Evolutionary conservation across 2,113 vertebrate species (phyloP).

Genomic region (Delphinapterus leucas): DNA sequence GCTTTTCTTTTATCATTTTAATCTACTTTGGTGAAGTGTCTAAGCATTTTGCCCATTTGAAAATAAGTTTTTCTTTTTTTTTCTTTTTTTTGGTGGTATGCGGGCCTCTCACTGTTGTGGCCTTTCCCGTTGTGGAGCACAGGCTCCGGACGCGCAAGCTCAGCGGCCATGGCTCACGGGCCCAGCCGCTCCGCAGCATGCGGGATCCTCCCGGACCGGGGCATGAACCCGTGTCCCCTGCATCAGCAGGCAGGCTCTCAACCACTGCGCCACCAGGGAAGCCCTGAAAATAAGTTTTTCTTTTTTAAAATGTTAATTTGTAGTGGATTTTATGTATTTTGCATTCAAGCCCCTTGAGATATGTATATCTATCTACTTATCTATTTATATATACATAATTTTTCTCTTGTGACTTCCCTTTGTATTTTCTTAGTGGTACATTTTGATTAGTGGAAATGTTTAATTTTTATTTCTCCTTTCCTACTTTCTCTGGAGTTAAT

Average conservation of each 20-base stretch:
- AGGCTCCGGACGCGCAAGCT: too few relatives aligned
- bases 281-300: neutral
- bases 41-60: neutral
- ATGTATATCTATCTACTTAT: neutral
- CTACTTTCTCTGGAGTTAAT: neutral
- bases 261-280: too few relatives aligned
- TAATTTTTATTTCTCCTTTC: neutral
- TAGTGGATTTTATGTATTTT: neutral
- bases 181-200: too few relatives aligned
- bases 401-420: neutral
- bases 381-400: neutral
- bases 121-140: too few relatives aligned
- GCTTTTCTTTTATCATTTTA: neutral
- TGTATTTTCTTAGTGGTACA: neutral
- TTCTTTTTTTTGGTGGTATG: neutral
- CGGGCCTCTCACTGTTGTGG: too few relatives aligned
- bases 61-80: neutral
- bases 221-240: too few relatives aligned
- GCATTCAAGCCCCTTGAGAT: neutral
- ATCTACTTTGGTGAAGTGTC: neutral
- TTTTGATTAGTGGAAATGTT: neutral
- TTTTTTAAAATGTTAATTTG: neutral
- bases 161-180: too few relatives aligned
- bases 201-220: too few relatives aligned
- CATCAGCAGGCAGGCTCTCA: too few relatives aligned